These are phyloP conservation scores for Pyrocoelia pectoralis DNA, from an alignment of 2,888 invertebrate species.

Conservation along the genomic window DNA sequence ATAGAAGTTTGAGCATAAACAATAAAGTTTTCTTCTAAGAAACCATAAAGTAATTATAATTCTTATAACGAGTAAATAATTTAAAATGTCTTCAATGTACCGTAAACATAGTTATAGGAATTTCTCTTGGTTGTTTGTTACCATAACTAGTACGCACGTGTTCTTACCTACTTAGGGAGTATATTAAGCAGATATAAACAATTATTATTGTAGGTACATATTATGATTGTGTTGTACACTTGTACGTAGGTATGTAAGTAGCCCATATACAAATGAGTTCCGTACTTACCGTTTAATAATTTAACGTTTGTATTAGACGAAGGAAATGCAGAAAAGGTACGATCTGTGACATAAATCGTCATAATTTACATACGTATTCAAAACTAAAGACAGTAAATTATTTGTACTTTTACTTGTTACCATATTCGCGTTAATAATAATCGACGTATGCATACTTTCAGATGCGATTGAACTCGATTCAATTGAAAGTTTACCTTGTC, in stretches of 20 bases:
- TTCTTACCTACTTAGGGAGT: slow-evolving; percentile 36
- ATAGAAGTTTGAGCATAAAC: slow-evolving; percentile 14
- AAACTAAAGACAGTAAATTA: slow-evolving; percentile 16
- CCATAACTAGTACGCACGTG: slow-evolving; percentile 43
- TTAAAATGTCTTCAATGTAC: slow-evolving; percentile 34
- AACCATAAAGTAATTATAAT: slow-evolving; percentile 35
- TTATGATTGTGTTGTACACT: slow-evolving; percentile 24
- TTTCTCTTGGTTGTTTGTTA: slow-evolving; percentile 37
- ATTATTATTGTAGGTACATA: slow-evolving; percentile 14
- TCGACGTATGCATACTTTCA: slow-evolving; percentile 18
- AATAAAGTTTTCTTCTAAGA: slow-evolving; percentile 24
- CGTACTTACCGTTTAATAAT: too few species aligned
- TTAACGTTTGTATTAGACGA: background rate
- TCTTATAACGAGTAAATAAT: slow-evolving; percentile 36
- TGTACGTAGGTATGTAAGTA: slow-evolving; percentile 6
- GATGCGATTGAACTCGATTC: slow-evolving; percentile 13
- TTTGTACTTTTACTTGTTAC: slow-evolving; percentile 30
- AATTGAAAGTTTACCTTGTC: slow-evolving; percentile 14
- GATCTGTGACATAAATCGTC: background rate
- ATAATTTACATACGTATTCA: slow-evolving; percentile 12
- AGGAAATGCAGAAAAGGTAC: background rate
- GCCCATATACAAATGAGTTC: slow-evolving; percentile 14
- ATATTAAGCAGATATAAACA: background rate
- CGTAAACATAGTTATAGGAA: slow-evolving; percentile 39
- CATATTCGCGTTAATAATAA: slow-evolving; percentile 31